Base-by-base conservation (phyloP, 2,888 invertebrate genomes). In the Dichetophora obliterata region DNA sequence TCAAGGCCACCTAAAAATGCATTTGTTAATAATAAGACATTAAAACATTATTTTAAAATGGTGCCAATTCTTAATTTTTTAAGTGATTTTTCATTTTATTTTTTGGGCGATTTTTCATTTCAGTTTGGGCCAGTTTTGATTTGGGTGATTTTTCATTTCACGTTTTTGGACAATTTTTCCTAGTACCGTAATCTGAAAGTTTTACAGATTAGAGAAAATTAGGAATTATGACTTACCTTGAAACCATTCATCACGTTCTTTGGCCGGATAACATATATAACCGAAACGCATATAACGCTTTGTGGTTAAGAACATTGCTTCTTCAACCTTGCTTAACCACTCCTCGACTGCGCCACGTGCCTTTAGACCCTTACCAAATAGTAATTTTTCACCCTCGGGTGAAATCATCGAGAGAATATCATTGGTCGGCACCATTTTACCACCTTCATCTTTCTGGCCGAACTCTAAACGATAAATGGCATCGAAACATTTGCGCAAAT, bases 301-400 rank as follows among this genome's bases (percentile, higher is more conserved):
- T 6, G 96, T 91, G 0, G 95, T 94, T 0, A 92, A 89, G 82
- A 96, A 95, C 97, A 97, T 97, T 0, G 94, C 93, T 73, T 96
- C 95, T 86, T 97, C 97, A 1, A 97, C 97, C 89, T 96, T 96
- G 2, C 95, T 93, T 9, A 97, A 90, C 97, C 97, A 97, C 84
- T 96, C 95, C 89, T 97, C 97, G 0, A 97, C 96, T 84, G 96
- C 96, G 0, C 97, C 97, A 74, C 96, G 91, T 0, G 95, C 96
- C 89, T 96, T 96, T 9, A 94, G 90, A 31, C 93, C 97, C 93
- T 91, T 95, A 69, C 94, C 94, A 11, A 97, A 91, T 63, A 91
- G 91, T 5, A 97, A 93, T 79, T 93, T 92, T 86, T 97, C 97
- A 22, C 94, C 94, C 90, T 97, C 97, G 0, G 97, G 96, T 14